phyloP scores from a whole-genome alignment of 2,797 vertebrate genomes.

The Pipistrellus nathusii region DNA sequence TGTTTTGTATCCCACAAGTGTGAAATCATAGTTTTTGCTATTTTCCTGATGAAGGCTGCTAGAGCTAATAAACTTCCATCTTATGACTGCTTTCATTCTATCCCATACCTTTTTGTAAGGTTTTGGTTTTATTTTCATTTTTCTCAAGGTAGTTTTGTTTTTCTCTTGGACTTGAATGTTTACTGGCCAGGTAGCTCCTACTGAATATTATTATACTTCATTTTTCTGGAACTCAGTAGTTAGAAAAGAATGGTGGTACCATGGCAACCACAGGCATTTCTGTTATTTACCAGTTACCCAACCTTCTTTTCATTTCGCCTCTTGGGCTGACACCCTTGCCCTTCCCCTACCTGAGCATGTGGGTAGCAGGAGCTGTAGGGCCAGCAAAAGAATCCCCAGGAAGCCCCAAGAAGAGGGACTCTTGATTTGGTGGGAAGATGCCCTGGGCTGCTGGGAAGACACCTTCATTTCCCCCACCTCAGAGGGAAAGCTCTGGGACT shows the following conservation, averaged over 20 bases:
- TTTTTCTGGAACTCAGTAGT: too few species aligned
- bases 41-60: neutral
- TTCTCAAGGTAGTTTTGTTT: neutral
- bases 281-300: too few species aligned
- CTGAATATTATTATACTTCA: too few species aligned
- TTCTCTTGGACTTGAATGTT: too few species aligned
- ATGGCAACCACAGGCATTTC: too few species aligned
- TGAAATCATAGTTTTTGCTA: too few species aligned
- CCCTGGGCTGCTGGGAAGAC: neutral
- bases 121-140: neutral
- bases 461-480: neutral
- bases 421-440: too few species aligned
- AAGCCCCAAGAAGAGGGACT: neutral
- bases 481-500: neutral
- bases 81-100: neutral
- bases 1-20: too few species aligned
- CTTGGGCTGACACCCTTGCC: neutral
- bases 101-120: neutral
- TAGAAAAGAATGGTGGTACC: too few species aligned
- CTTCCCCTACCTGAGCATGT: slow-evolving; percentile 28
- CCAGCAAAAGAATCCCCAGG: neutral
- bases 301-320: too few species aligned
- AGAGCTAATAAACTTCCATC: neutral
- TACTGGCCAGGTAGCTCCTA: too few species aligned
- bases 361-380: neutral